Evolutionary conservation across 2,888 invertebrate species (phyloP).

Genomic region (Cephalotes varians): DNA sequence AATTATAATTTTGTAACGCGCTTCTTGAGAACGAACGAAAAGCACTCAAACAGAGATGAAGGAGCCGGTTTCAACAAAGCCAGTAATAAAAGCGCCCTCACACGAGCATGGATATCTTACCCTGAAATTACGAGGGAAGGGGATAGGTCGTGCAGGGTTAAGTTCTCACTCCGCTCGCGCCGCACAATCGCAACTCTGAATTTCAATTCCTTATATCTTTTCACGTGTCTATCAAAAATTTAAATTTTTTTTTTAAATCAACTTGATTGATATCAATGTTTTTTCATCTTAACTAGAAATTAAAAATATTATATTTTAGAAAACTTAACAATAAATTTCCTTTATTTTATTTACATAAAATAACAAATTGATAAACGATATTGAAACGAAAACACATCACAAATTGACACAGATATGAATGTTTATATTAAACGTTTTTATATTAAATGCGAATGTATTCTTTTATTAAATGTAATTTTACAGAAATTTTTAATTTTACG

Average conservation of each 20-base stretch:
- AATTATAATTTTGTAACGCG: slow-evolving; percentile 47
- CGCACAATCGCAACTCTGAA: slow-evolving; percentile 36
- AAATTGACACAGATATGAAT: neutral
- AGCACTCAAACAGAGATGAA: slow-evolving; percentile 17
- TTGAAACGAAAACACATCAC: neutral
- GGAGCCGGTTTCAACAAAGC: slow-evolving; percentile 26
- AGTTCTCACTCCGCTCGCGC: slow-evolving; percentile 45
- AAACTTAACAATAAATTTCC: neutral
- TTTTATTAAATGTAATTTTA: no score
- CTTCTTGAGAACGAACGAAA: slow-evolving; percentile 16
- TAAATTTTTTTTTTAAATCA: neutral
- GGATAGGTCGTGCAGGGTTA: slow-evolving; percentile 51
- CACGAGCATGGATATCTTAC: slow-evolving; percentile 41
- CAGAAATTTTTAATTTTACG: slow-evolving; percentile 2
- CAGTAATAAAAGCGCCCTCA: slow-evolving; percentile 52
- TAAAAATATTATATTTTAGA: neutral
- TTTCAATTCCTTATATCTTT: slow-evolving; percentile 12
- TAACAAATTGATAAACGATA: neutral
- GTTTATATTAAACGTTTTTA: neutral
- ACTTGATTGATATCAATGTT: neutral
- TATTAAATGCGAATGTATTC: neutral
- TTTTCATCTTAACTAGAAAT: neutral
- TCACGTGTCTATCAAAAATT: slow-evolving; percentile 7
- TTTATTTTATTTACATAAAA: neutral
- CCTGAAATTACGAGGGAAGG: slow-evolving; percentile 49